Conservation (phyloP, 2,888 invertebrate species). For the Xestia c-nigrum region DNA sequence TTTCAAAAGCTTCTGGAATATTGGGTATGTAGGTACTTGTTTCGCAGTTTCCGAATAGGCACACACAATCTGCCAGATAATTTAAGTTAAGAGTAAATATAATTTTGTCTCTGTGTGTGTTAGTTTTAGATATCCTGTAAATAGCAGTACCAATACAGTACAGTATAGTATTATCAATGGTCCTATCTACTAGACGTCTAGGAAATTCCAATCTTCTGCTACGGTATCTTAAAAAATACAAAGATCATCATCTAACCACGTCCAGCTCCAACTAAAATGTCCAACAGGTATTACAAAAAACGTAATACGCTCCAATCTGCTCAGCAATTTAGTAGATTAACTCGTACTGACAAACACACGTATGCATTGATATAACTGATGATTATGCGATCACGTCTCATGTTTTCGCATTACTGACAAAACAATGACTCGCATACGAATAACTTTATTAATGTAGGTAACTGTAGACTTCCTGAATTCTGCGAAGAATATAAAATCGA, state of each 20-base stretch:
- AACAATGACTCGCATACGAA: conserved; percentile 41
- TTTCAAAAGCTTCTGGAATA: conserved; percentile 2
- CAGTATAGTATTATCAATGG: too few species aligned
- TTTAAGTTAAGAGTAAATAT: background rate
- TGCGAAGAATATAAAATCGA: conserved; percentile 20
- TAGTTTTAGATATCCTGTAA: too few species aligned
- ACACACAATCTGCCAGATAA: background rate
- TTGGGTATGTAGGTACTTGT: background rate
- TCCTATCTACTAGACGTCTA: too few species aligned
- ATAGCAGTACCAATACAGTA: too few species aligned
- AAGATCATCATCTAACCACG: background rate
- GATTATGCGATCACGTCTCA: conserved; percentile 4
- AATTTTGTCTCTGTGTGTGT: too few species aligned
- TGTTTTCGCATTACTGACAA: conserved; percentile 16
- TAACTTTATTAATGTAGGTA: conserved; percentile 13
- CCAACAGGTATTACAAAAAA: conserved; percentile 3
- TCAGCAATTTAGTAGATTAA: conserved; percentile 20
- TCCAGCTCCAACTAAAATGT: background rate
- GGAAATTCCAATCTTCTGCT: background rate
- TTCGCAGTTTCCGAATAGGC: background rate
- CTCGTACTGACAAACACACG: conserved; percentile 12
- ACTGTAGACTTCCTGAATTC: conserved; percentile 10
- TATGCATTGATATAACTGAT: background rate
- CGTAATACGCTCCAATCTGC: background rate
- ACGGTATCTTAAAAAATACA: background rate